Evolutionary conservation across 1,140 invertebrate species (phyloP), one percentile per base, ranked within the genome.

Genomic region (Trypoxylus dichotomus): DNA sequence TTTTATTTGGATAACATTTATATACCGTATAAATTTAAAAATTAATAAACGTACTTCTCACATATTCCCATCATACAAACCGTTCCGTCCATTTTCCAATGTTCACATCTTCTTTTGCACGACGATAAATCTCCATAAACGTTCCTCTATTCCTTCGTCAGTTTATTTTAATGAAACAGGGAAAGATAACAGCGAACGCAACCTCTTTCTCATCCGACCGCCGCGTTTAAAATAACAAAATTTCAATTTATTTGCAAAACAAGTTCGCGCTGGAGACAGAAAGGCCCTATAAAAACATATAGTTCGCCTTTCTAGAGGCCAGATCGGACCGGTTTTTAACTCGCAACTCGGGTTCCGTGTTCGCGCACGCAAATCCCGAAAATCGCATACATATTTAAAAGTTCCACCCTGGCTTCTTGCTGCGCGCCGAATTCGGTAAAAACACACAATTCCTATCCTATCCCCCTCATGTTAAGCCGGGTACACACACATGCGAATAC

Each of bases 171-270:
- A 73, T 29, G 68, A 77, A 80, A 37, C 1, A 15, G 74, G 71
- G 68, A 72, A 77, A 29, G 60, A 47, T 27, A 72, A 78, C 68
- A 54, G 74, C 11, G 47, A 27, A 29, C 60, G 21, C 60, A 13
- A 29, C 60, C 60, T 68, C 60, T 68, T 68, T 68, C 60, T 24
- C 60, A 68, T 68, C 27, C 60, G 5, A 24, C 60, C 21, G 60
- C 60, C 24, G 60, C 11, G 29, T 74, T 76, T 76, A 76, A 76
- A 76, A 76, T 76, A 76, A 76, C 76, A 76, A 60, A 76, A 76
- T 63, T 76, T 76, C 76, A 60, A 76, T 76, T 76, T 76, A 76
- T 76, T 76, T 76, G 76, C 76, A 76, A 76, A 76, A 68, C 76
- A 76, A 76, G 76, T 76, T 76, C 76, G 37, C 24, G 24, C 60